Percentiles rank a stretch among this genome's conserved stretches.
These are phyloP conservation scores for Trichomalopsis sarcophagae DNA, from an alignment of 1,140 invertebrate genomes.

Conservation along the genomic window DNA sequence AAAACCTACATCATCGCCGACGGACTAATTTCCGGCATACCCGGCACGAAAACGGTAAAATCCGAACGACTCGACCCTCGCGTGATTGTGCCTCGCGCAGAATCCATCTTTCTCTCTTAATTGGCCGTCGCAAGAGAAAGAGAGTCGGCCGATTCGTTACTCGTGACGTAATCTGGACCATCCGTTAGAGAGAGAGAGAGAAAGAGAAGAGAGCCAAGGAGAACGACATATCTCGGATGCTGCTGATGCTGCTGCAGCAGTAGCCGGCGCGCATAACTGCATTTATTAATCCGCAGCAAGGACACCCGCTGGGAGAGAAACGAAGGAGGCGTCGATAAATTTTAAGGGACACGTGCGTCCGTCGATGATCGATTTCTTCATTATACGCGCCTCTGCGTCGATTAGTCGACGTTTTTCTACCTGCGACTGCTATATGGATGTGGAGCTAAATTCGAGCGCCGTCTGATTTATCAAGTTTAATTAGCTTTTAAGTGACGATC, in stretches of 20 bases:
- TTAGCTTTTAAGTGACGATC: neutral
- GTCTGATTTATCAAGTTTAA: too few relatives aligned
- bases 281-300: conserved; percentile 57
- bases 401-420: too few relatives aligned
- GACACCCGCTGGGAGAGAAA: conserved; percentile 23
- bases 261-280: conserved; percentile 43
- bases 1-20: neutral
- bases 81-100: neutral
- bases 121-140: conserved; percentile 34
- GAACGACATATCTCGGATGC: conserved; percentile 59
- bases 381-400: neutral
- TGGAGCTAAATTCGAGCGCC: too few relatives aligned
- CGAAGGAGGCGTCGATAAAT: neutral
- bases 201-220: conserved; percentile 64
- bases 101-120: conserved; percentile 41
- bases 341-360: neutral
- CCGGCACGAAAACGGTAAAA: neutral
- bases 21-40: neutral
- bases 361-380: conserved; percentile 34
- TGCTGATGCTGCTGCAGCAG: neutral
- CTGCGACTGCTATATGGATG: too few relatives aligned
- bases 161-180: conserved; percentile 55
- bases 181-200: conserved; percentile 43
- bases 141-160: conserved; percentile 21
- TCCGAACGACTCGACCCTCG: neutral